Evolutionary conservation across 2,797 vertebrate species (phyloP), one percentile per base, ranked within the genome.

Genomic region (Microctenopoma steveboyesi): DNA sequence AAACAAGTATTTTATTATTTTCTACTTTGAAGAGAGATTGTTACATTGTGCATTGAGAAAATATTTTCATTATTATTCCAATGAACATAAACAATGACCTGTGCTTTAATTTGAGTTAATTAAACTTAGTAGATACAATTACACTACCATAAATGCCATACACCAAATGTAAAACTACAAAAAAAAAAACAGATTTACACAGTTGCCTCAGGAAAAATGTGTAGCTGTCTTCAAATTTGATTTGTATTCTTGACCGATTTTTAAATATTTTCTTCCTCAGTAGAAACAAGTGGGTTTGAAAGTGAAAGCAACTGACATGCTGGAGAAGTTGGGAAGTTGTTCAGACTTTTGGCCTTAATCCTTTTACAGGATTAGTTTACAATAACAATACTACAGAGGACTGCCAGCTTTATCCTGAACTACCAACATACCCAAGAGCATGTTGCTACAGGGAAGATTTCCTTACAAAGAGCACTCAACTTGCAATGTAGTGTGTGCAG

Each of bases 361-460:
- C 25, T 54, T 62, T 50, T 18, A 11, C 14, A 1, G 30, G 40
- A 53, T 42, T 60, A 60, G 18, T 35, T 33, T 18, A 63, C n/a
- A 14, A 25, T 40, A 46, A 40, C n/a, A 56, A n/a, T 46, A 66
- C 12, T 7, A 4, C 12, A 56, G 22, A 65, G 3, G 15, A 39
- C 18, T 46, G 40, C 25, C 50, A 46, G 33, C 12, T 4, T 56
- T 57, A 51, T 56, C 57, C 62, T 15, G 18, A 65, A 62, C n/a
- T 35, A 22, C 8, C 22, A 9, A 16, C 10, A 37, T 10, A 65
- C 39, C 35, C 49, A 43, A 59, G 11, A 49, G 25, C 5, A 40
- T 57, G 33, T 62, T 66, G 25, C 49, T 52, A 16, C 59, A 42
- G 30, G 63, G 45, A 75, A 64, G 22, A 35, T 35, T 35, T 35